These are phyloP conservation scores for Saturnia pavonia DNA, from an alignment of 2,888 invertebrate genomes.

Conservation along the genomic window DNA sequence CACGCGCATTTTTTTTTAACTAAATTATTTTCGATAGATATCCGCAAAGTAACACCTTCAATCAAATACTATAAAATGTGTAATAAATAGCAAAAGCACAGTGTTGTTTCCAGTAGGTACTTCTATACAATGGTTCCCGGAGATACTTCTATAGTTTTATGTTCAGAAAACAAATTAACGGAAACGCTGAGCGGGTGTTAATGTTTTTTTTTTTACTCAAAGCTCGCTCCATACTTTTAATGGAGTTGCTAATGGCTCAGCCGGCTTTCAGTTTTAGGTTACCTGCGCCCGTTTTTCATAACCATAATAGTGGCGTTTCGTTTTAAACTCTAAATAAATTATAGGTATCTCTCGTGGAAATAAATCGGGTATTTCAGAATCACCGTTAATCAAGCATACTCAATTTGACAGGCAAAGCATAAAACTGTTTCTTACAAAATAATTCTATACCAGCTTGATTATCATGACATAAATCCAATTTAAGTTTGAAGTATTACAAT, in stretches of 20 bases:
- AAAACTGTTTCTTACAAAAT: too few relatives aligned
- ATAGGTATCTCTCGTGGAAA: neutral
- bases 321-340: neutral
- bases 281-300: neutral
- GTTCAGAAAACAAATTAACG: neutral
- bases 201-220: neutral
- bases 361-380: neutral
- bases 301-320: neutral
- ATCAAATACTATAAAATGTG: too few relatives aligned
- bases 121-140: neutral
- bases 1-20: too few relatives aligned
- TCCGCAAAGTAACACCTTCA: too few relatives aligned
- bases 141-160: slow-evolving; percentile 7
- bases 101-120: too few relatives aligned
- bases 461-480: too few relatives aligned
- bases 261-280: slow-evolving; percentile 30
- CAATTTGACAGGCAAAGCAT: too few relatives aligned
- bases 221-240: slow-evolving; percentile 35
- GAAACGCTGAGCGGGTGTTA: neutral
- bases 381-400: too few relatives aligned
- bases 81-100: too few relatives aligned
- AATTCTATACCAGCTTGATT: too few relatives aligned
- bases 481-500: too few relatives aligned
- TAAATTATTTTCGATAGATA: too few relatives aligned
- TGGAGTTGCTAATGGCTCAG: slow-evolving; percentile 38